These are phyloP conservation scores for Allygus modestus DNA, from an alignment of 2,888 invertebrate species.

Conservation along the genomic window DNA sequence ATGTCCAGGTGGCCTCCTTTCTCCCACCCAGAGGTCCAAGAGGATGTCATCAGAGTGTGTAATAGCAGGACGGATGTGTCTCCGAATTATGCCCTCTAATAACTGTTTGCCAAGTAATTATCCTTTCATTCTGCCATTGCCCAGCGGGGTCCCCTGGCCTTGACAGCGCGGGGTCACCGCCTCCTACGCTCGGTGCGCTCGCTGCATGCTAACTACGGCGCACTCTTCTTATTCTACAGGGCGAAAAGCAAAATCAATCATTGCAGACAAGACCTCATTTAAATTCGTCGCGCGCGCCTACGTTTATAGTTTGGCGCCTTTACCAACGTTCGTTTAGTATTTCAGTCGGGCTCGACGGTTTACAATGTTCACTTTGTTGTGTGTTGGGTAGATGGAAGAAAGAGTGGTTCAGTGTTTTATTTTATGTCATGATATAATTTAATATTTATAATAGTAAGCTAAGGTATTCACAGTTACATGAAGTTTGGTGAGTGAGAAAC, in stretches of 20 bases:
- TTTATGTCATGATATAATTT: too few relatives aligned
- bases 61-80: conserved; percentile 7
- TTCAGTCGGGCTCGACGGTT: conserved; percentile 6
- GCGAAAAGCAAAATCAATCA: conserved; percentile 37
- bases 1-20: conserved; percentile 9
- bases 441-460: too few relatives aligned
- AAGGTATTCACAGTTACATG: too few relatives aligned
- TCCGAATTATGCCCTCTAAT: background rate
- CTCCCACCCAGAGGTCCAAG: background rate
- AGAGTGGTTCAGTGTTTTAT: too few relatives aligned
- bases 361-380: background rate
- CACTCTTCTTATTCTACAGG: background rate
- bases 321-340: conserved; percentile 13
- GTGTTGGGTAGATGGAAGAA: background rate
- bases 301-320: conserved; percentile 40
- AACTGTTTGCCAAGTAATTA: conserved; percentile 17
- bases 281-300: conserved; percentile 34
- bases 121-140: background rate
- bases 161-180: conserved; percentile 3
- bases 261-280: conserved; percentile 20
- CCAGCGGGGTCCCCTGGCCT: background rate
- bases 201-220: conserved; percentile 10
- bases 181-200: conserved; percentile 37
- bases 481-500: too few relatives aligned
- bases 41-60: background rate